phyloP scores from a whole-genome alignment of 2,113 vertebrate species.

The Leptosomus discolor region DNA sequence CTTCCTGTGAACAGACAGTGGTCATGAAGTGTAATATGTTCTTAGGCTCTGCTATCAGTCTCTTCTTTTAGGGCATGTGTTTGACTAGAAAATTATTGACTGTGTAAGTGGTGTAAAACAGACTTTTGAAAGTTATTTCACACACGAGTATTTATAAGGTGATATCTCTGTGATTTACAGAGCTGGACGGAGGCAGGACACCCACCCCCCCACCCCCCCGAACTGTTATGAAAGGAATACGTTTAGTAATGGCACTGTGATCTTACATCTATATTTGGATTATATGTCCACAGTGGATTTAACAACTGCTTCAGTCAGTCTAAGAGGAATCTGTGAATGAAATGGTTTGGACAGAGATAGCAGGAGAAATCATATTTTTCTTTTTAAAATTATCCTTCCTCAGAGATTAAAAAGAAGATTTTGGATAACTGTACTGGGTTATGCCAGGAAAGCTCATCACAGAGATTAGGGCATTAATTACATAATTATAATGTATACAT shows the following conservation, averaged over 20 bases:
- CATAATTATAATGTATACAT: neutral
- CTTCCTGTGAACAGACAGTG: neutral
- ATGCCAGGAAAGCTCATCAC: conserved; percentile 6
- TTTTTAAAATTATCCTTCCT: neutral
- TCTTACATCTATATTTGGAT: neutral
- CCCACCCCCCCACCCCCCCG: no score
- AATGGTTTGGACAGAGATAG: neutral
- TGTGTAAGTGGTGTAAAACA: neutral
- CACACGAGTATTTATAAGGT: neutral
- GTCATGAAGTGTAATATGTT: neutral
- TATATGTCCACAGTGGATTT: neutral
- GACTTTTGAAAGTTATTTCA: neutral
- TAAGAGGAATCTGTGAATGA: conserved; percentile 2
- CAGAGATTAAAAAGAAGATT: neutral
- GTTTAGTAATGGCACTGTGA: neutral
- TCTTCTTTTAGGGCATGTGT: neutral
- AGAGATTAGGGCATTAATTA: conserved; percentile 9
- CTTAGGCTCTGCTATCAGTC: neutral
- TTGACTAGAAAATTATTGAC: neutral
- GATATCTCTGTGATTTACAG: neutral
- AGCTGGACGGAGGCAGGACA: neutral
- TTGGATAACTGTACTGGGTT: neutral
- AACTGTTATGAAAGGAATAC: neutral
- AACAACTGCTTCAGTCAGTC: neutral
- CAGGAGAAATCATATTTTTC: neutral